Evolutionary conservation across 37 sponge, comb jelly and placozoan species (phyloP).

Genomic region (Axinella damicornis): DNA sequence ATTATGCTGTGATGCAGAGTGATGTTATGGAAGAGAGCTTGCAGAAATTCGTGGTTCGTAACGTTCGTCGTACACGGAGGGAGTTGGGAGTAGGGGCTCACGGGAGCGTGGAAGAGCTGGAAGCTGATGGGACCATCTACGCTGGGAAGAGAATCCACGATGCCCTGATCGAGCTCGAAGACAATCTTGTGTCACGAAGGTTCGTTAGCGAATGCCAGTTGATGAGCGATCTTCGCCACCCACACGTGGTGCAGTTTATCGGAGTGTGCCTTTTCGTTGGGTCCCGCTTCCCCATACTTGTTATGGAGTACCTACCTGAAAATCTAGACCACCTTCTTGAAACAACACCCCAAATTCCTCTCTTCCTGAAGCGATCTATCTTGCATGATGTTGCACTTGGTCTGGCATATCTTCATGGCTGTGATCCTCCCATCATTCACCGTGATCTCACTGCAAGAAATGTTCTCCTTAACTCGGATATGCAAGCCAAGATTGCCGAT

Average conservation of each 20-base stretch:
- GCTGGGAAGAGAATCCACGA: slow-evolving; percentile 28
- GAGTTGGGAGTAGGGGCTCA: slow-evolving; percentile 20
- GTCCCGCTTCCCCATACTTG: slow-evolving; percentile 2
- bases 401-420: slow-evolving; percentile 38
- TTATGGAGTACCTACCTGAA: slow-evolving; percentile 10
- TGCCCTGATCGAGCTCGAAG: background rate
- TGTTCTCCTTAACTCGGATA: slow-evolving; percentile 28
- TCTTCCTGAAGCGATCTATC: slow-evolving; percentile 13
- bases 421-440: slow-evolving; percentile 38
- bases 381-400: slow-evolving; percentile 42
- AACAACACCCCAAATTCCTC: background rate
- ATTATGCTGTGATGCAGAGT: too few relatives aligned
- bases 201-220: slow-evolving; percentile 26
- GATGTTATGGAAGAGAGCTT: too few relatives aligned
- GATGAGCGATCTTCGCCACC: slow-evolving; percentile 42
- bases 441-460: slow-evolving; percentile 50
- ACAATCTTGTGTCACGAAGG: background rate
- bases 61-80: too few relatives aligned
- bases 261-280: background rate
- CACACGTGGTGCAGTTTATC: slow-evolving; percentile 46
- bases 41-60: too few relatives aligned
- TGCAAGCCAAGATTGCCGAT: slow-evolving; percentile 45
- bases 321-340: slow-evolving; percentile 31
- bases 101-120: slow-evolving; percentile 26
- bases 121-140: slow-evolving; percentile 3